phyloP scores from a whole-genome alignment of 2,113 vertebrate species.

The Platichthys stellatus region DNA sequence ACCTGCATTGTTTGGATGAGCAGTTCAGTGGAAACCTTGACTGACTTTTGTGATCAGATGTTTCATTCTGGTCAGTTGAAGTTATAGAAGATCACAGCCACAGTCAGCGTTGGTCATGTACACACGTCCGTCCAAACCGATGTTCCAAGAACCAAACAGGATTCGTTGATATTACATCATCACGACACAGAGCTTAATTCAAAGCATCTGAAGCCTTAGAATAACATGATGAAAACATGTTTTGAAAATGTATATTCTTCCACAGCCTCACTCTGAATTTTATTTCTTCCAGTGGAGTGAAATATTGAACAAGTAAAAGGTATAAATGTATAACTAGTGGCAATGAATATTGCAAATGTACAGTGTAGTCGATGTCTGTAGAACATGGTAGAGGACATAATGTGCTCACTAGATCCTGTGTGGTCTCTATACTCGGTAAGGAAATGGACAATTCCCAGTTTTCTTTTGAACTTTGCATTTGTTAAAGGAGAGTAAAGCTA shows the following conservation, averaged over 20 bases:
- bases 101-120: background rate
- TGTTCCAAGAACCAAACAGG: background rate
- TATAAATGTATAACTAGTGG: background rate
- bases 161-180: background rate
- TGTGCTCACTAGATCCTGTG: background rate
- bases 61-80: background rate
- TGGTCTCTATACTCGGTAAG: background rate
- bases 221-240: no score
- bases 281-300: background rate
- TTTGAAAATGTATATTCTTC: background rate
- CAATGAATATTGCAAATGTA: background rate
- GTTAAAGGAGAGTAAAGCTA: background rate
- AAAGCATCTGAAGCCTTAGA: background rate
- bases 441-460: no score
- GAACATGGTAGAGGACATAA: background rate
- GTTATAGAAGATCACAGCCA: background rate
- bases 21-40: background rate
- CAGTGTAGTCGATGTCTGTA: background rate
- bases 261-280: background rate
- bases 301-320: background rate
- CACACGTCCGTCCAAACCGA: background rate
- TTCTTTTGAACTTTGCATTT: background rate
- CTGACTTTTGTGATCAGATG: no score
- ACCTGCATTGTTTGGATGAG: slow-evolving; percentile 32
- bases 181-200: background rate